Percentiles rank a stretch among this genome's conserved stretches.
Conservation (phyloP, 2,113 vertebrate species). For the Chitala chitala region DNA sequence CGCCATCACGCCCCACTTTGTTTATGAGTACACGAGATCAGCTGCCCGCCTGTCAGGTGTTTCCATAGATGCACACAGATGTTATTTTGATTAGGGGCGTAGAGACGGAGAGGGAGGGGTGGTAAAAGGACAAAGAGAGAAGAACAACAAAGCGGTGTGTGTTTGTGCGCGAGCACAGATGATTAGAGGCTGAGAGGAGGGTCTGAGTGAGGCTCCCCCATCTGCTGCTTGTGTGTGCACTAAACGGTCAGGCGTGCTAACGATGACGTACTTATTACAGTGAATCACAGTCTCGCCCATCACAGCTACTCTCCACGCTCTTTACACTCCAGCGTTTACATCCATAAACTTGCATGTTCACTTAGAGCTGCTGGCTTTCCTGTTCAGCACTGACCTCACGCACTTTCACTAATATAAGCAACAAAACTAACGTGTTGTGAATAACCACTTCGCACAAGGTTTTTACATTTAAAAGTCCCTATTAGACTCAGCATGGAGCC, state of each 20-base stretch:
- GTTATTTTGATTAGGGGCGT: conserved; percentile 62
- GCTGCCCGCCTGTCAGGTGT: conserved; percentile 66
- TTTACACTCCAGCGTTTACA: too few relatives aligned
- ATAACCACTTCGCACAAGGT: too few relatives aligned
- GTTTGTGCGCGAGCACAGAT: conserved; percentile 55
- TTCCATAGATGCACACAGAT: conserved; percentile 63
- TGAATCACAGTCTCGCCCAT: neutral
- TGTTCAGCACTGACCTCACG: too few relatives aligned
- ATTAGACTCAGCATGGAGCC: neutral
- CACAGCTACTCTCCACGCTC: neutral
- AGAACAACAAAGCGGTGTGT: conserved; percentile 40
- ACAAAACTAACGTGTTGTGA: too few relatives aligned
- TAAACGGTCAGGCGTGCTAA: neutral
- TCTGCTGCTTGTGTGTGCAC: conserved; percentile 43
- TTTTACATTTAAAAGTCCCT: too few relatives aligned
- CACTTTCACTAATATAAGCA: too few relatives aligned
- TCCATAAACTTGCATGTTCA: too few relatives aligned
- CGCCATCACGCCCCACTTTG: conserved; percentile 25
- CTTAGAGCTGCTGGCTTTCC: too few relatives aligned
- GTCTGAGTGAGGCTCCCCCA: conserved; percentile 44
- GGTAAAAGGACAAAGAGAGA: conserved; percentile 45
- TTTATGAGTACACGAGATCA: conserved; percentile 44
- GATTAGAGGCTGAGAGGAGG: conserved; percentile 44
- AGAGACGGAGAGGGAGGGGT: conserved; percentile 17
- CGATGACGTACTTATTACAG: neutral